Base-by-base conservation (phyloP, 2,113 vertebrate species). In the Planiliza haematocheilus region DNA sequence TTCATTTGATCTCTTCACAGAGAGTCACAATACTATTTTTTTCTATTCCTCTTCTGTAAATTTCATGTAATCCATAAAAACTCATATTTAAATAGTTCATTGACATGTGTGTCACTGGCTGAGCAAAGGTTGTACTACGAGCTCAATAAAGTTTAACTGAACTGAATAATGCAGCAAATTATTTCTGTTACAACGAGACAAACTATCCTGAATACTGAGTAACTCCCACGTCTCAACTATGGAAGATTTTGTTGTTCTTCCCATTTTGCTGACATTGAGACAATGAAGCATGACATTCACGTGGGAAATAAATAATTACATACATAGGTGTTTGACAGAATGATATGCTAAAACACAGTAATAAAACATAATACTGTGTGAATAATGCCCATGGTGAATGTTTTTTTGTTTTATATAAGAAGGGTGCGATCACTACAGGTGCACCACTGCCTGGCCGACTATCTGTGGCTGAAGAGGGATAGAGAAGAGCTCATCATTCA, bases 401-500 rank as follows among this genome's bases (percentile, higher is more conserved):
- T 42, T 46, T 46, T 57, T 41, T 50, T n/a, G n/a, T n/a, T n/a
- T 79, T 71, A 66, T 66, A 61, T 51, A 49, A 61, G 43, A 67
- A 21, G 50, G 49, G 64, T 55, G 81, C 1, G 9, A 77, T 68
- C 53, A 30, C 63, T 53, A n/a, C n/a, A 53, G 55, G 58, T 70
- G 55, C 17, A 37, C 5, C 7, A 30, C 68, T 77, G 70, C 52
- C 60, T 63, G 48, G 10, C 50, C 58, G 67, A 62, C 81, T 77
- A 76, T 89, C 83, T 30, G 58, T 20, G 66, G 50, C 38, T 72
- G 59, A 72, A 70, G 70, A 59, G 82, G 75, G 56, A 66, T 58
- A 57, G 51, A 73, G 50, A 55, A 52, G 66, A 70, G 65, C 74
- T 76, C 77, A 77, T 83, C 80, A 69, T 70, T 86, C 77, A 77